Base-by-base conservation (phyloP, 2,113 vertebrate genomes). In the Corythornis cristatus region DNA sequence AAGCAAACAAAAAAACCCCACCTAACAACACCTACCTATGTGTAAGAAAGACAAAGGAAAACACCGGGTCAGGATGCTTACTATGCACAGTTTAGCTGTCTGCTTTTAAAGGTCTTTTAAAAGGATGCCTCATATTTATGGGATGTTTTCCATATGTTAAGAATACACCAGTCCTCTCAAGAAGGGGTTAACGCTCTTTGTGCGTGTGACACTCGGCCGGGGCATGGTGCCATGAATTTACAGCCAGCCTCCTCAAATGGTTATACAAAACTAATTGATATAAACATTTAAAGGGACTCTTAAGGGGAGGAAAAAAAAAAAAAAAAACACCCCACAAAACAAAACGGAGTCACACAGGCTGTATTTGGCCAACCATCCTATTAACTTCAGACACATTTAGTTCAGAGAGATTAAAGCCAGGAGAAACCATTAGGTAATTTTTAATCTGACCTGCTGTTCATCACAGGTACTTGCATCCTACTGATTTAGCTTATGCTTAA, bases 291-390 rank as follows among this genome's bases (percentile, higher is more conserved):
- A 46, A 46, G 73, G 61, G 40, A 64, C 51, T 83, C 72, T 56
- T 67, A 62, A 61, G 29, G 42, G 61, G 28, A 68, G 14, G 0
- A 0, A 3, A 8, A 16, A 58, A 45, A 45, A 22, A 37, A 70
- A 60, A 5, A 22, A 70, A 60, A 5, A 22, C 48, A 50, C 22
- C 21, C 48, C 48, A 65, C 56, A 61, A 21, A 9, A 65, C 56
- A 61, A 21, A 11, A 58, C 0, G 12, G 45, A 90, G 53, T 61
- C 89, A 43, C 2, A 2, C 2, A 65, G 70, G 77, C 45, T 94
- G 90, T 78, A 58, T 90, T 94, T 90, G 96, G 83, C 81, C 84
- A 93, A 95, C 42, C 64, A 84, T 46, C 83, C 93, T 82, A 76
- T 70, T 66, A 90, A 76, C 81, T 82, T 65, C 75, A 91, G 95